Evolutionary conservation across 2,888 invertebrate species (phyloP).

Genomic region (Ormyrus rosae): DNA sequence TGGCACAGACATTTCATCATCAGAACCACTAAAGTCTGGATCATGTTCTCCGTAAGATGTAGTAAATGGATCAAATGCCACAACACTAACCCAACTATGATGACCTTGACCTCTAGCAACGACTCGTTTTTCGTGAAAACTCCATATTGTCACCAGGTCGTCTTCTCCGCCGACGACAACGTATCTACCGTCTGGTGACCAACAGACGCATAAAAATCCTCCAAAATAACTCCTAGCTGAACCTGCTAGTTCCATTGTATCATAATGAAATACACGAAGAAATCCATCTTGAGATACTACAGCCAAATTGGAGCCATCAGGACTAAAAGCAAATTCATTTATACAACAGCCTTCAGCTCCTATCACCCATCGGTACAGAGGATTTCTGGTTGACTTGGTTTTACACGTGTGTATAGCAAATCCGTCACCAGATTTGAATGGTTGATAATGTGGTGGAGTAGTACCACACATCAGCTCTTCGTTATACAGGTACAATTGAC

Average conservation of each 20-base stretch:
- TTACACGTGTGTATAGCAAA: conserved; percentile 97
- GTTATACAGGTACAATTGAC: conserved; percentile 98
- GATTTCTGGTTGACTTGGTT: conserved; percentile 96
- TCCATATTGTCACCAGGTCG: conserved; percentile 98
- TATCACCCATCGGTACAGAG: conserved; percentile 93
- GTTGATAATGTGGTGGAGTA: conserved; percentile 94
- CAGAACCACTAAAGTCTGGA: conserved; percentile 78
- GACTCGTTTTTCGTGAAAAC: conserved; percentile 92
- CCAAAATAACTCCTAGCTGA: conserved; percentile 98
- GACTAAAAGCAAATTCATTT: conserved; percentile 98
- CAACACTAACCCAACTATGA: conserved; percentile 98
- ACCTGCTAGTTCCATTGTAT: conserved; percentile 96
- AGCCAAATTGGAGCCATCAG: conserved; percentile 94
- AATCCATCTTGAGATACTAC: conserved; percentile 97
- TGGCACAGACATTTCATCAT: conserved; percentile 77
- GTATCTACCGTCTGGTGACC: conserved; percentile 97
- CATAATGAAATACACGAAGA: conserved; percentile 96
- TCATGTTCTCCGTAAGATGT: conserved; percentile 82
- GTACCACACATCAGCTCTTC: conserved; percentile 95
- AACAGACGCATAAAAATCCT: conserved; percentile 96
- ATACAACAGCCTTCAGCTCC: conserved; percentile 89
- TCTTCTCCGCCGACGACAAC: conserved; percentile 99
- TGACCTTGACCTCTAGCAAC: conserved; percentile 99
- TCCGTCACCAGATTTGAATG: conserved; percentile 95
- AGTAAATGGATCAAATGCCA: conserved; percentile 94